Evolutionary conservation across 1,140 invertebrate genomes (phyloP).

Genomic region (Galleria mellonella): DNA sequence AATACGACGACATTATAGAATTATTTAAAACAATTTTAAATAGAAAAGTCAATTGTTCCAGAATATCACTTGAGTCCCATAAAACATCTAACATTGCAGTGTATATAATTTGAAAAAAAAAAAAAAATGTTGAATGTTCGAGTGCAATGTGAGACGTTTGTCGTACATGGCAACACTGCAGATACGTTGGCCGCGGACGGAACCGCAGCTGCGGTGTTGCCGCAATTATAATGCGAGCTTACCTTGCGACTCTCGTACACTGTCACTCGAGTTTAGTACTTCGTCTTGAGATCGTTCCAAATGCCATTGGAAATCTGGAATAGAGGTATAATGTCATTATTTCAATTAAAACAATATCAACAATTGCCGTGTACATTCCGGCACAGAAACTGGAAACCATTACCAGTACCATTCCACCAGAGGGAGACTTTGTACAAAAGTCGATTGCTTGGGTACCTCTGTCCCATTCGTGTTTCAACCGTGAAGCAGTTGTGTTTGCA

Average conservation of each 20-base stretch:
- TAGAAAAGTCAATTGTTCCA: constrained; percentile 53
- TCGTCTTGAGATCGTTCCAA: constrained; percentile 74
- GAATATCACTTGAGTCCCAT: constrained; percentile 49
- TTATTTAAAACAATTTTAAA: not conserved
- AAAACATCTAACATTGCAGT: constrained; percentile 43
- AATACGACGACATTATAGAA: no score
- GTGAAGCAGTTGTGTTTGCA: no score
- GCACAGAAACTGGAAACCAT: no score
- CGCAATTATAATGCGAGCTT: constrained; percentile 32
- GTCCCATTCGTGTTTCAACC: no score
- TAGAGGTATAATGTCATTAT: constrained; percentile 1
- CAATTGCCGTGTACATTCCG: no score
- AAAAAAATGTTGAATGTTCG: not conserved
- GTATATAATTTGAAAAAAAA: constrained; percentile 1
- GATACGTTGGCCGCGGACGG: not conserved
- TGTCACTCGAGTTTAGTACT: constrained; percentile 65
- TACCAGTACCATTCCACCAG: no score
- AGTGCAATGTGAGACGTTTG: constrained; percentile 44
- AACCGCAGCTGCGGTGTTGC: constrained; percentile 17
- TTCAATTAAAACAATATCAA: no score
- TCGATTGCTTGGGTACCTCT: no score
- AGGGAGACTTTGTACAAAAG: no score
- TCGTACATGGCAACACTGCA: constrained; percentile 15
- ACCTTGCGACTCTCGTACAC: constrained; percentile 72
- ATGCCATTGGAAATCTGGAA: constrained; percentile 73